These are phyloP conservation scores for Tiliacea citrago DNA, from an alignment of 2,888 invertebrate genomes.

Conservation along the genomic window DNA sequence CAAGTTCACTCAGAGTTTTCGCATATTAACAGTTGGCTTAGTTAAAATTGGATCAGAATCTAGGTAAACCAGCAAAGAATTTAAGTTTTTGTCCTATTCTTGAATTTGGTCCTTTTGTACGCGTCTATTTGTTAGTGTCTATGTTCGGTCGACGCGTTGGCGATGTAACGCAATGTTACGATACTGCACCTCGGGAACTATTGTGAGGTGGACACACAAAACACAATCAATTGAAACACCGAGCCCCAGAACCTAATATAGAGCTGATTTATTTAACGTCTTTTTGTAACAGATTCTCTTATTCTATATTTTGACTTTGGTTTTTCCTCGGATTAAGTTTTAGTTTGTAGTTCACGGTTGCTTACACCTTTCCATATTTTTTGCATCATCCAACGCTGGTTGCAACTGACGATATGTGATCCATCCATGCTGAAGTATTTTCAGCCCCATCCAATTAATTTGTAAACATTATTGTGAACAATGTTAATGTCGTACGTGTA, in stretches of 20 bases:
- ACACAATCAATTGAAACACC: constrained; percentile 44
- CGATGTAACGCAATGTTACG: constrained; percentile 49
- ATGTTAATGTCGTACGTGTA: constrained; percentile 27
- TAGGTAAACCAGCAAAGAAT: background rate
- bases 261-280: constrained; percentile 16
- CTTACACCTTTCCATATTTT: background rate
- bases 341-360: background rate
- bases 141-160: constrained; percentile 56
- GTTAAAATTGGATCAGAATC: background rate
- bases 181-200: constrained; percentile 39
- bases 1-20: background rate
- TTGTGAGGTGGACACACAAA: constrained; percentile 46
- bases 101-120: constrained; percentile 45
- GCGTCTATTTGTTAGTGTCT: background rate
- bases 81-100: background rate
- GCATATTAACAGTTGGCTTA: background rate
- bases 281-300: constrained; percentile 11
- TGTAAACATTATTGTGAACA: constrained; percentile 13
- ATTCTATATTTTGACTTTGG: background rate
- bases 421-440: constrained; percentile 10
- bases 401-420: background rate
- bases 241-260: background rate
- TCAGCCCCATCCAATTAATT: constrained; percentile 21
- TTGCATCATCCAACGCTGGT: background rate
- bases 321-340: background rate